phyloP scores from a whole-genome alignment of 2,797 vertebrate species.

The Pelochelys cantorii region DNA sequence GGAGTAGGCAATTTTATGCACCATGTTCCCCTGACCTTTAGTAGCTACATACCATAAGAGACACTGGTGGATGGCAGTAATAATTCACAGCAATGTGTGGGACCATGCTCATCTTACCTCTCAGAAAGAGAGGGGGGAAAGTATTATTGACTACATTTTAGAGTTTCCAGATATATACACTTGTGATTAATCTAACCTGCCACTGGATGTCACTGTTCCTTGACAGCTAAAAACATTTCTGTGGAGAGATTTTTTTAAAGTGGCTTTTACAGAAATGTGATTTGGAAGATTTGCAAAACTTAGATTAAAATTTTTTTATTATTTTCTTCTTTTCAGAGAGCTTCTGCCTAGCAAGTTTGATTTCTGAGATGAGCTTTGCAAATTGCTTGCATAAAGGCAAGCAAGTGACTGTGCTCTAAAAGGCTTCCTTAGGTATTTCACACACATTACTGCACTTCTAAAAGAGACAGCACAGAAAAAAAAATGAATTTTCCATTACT shows the following conservation, averaged over 20 bases:
- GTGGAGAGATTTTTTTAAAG: not conserved
- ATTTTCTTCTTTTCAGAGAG: not conserved
- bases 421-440: constrained; percentile 55
- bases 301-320: not conserved
- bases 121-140: not conserved
- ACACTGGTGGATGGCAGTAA: not conserved
- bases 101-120: not conserved
- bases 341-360: not conserved
- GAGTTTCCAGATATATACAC: not conserved
- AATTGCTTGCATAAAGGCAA: constrained; percentile 36
- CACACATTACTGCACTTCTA: constrained; percentile 14
- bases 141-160: not conserved
- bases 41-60: not conserved
- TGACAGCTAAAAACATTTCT: not conserved
- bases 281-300: not conserved
- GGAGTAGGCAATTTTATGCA: not conserved
- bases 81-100: not conserved
- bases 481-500: constrained; percentile 60
- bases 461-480: constrained; percentile 39
- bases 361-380: constrained; percentile 23
- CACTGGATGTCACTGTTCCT: constrained; percentile 39
- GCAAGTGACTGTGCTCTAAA: constrained; percentile 18
- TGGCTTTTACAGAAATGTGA: not conserved
- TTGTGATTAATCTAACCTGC: not conserved
- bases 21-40: not conserved